These are phyloP conservation scores for Tragelaphus buxtoni DNA, from an alignment of 2,113 vertebrate genomes.

Conservation along the genomic window DNA sequence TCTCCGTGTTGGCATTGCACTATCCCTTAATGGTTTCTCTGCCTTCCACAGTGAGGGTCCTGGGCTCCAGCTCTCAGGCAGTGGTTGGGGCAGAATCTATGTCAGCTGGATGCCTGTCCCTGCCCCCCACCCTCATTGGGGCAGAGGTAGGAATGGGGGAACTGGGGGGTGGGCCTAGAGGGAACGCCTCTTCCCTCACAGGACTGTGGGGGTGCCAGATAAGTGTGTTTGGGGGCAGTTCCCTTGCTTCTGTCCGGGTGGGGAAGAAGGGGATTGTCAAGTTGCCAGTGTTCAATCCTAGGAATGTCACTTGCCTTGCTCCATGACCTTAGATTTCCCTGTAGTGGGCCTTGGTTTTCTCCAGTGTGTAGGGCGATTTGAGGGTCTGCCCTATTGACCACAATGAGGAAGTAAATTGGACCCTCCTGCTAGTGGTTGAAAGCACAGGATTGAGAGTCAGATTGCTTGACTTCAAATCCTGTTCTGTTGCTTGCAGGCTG, in stretches of 20 bases:
- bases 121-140: not conserved
- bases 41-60: not conserved
- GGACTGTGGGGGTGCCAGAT: not conserved
- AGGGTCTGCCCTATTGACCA: not conserved
- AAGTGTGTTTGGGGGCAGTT: not conserved
- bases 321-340: not conserved
- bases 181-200: not conserved
- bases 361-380: not conserved
- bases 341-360: not conserved
- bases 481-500: not conserved
- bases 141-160: not conserved
- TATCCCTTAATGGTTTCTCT: not conserved
- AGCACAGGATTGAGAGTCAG: not conserved
- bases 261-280: too few species aligned
- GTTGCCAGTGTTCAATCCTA: not conserved
- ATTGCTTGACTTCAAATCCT: not conserved
- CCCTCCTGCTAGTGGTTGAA: not conserved
- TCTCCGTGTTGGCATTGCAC: not conserved
- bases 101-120: not conserved
- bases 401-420: not conserved
- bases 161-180: not conserved
- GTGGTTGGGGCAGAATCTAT: not conserved
- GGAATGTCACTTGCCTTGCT: not conserved
- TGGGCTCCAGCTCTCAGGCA: not conserved
- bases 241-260: not conserved